phyloP scores from a whole-genome alignment of 2,113 vertebrate species.

The Cyphomyrus discorhynchus region DNA sequence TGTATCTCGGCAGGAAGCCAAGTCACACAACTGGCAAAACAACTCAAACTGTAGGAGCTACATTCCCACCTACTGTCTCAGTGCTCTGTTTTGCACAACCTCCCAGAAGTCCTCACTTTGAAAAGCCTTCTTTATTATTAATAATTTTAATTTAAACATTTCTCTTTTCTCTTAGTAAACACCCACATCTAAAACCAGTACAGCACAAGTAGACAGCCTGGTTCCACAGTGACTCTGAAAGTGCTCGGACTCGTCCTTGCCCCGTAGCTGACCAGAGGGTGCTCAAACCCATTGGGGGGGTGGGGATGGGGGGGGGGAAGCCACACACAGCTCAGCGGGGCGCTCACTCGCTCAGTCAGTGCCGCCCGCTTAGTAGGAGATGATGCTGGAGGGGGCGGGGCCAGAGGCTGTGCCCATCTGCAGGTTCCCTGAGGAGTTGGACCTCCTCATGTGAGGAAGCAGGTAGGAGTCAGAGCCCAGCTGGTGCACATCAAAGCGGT shows the following conservation, averaged over 20 bases:
- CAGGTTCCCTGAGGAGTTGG: conserved; percentile 95
- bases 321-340: conserved; percentile 33
- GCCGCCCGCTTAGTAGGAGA: conserved; percentile 79
- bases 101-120: conserved; percentile 39
- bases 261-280: conserved; percentile 8
- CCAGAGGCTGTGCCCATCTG: conserved; percentile 77
- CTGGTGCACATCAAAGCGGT: conserved; percentile 91
- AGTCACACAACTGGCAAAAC: conserved; percentile 42
- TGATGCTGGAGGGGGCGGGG: conserved; percentile 79
- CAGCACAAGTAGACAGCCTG: conserved; percentile 31
- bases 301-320: not conserved
- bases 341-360: conserved; percentile 36
- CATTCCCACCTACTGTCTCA: conserved; percentile 54
- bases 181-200: conserved; percentile 39
- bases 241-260: conserved; percentile 23
- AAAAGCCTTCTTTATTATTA: conserved; percentile 19
- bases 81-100: conserved; percentile 50
- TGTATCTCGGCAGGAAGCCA: conserved; percentile 39
- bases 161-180: conserved; percentile 25
- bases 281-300: not conserved
- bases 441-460: conserved; percentile 95
- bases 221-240: not conserved
- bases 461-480: conserved; percentile 93
- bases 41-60: conserved; percentile 36
- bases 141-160: not conserved